Evolutionary conservation across 2,888 invertebrate species (phyloP), one percentile per base, ranked within the genome.

Genomic region (Neoaliturus tenellus): DNA sequence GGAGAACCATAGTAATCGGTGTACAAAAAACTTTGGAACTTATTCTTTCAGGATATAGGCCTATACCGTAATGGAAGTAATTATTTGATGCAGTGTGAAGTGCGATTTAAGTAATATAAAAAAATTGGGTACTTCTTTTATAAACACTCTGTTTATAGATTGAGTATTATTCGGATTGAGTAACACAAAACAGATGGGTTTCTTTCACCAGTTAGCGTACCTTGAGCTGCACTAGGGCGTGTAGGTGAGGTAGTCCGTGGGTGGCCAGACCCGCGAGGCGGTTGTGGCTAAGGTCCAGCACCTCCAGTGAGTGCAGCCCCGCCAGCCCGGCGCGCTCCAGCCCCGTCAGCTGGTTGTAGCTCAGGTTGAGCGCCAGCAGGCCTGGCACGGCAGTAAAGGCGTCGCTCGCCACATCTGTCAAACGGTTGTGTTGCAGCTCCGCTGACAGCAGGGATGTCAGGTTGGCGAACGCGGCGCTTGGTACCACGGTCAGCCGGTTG

Each of bases 141-240:
- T n/a, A n/a, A n/a, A n/a, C n/a, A n/a, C n/a, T n/a, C n/a, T n/a
- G n/a, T n/a, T n/a, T n/a, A n/a, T n/a, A n/a, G n/a, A n/a, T n/a
- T n/a, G n/a, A n/a, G n/a, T n/a, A n/a, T n/a, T n/a, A n/a, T n/a
- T n/a, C n/a, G n/a, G n/a, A n/a, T n/a, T n/a, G n/a, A n/a, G n/a
- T n/a, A n/a, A n/a, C n/a, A n/a, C n/a, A n/a, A n/a, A n/a, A n/a
- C n/a, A n/a, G n/a, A n/a, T n/a, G n/a, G n/a, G n/a, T n/a, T n/a
- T n/a, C n/a, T n/a, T n/a, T n/a, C n/a, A n/a, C n/a, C n/a, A n/a
- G n/a, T n/a, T n/a, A n/a, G n/a, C 87, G 85, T 88, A 92, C 92
- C 92, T 95, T 95, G 5, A 98, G 90, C 89, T 97, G 97, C 0
- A 97, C 96, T 81, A 98, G 91, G 95, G 97, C 97, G 89, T 96